These are phyloP conservation scores for Cantharis rustica DNA, from an alignment of 2,888 invertebrate species.

Conservation along the genomic window DNA sequence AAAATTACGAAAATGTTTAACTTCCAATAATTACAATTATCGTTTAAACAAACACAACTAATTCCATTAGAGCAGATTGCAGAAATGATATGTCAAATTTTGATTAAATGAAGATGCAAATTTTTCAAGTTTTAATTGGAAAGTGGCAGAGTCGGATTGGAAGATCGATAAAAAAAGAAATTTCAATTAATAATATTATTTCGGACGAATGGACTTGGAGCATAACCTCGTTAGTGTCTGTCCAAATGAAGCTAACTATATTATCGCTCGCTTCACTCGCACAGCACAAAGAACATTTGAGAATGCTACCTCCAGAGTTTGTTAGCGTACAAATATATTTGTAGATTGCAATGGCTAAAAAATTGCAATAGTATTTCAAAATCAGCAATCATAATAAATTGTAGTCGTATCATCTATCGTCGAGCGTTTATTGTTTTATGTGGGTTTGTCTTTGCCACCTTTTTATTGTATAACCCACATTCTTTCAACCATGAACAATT, in stretches of 20 bases:
- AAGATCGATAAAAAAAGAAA: conserved; percentile 7
- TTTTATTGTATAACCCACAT: neutral
- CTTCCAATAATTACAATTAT: too few species aligned
- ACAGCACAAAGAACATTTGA: conserved; percentile 20
- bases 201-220: conserved; percentile 29
- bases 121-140: neutral
- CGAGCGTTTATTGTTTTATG: neutral
- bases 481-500: neutral
- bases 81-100: neutral
- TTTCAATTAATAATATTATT: conserved; percentile 29
- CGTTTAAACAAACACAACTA: neutral
- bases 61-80: neutral
- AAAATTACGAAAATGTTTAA: too few species aligned
- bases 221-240: conserved; percentile 29
- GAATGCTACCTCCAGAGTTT: neutral
- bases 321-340: neutral
- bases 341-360: neutral
- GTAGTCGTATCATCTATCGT: neutral
- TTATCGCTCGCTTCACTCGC: conserved; percentile 27
- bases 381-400: neutral
- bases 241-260: conserved; percentile 28
- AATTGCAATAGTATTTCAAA: neutral
- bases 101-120: neutral
- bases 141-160: neutral
- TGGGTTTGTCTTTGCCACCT: neutral